Evolutionary conservation across 1,140 invertebrate genomes (phyloP).

Genomic region (Aradophagus sp.): DNA sequence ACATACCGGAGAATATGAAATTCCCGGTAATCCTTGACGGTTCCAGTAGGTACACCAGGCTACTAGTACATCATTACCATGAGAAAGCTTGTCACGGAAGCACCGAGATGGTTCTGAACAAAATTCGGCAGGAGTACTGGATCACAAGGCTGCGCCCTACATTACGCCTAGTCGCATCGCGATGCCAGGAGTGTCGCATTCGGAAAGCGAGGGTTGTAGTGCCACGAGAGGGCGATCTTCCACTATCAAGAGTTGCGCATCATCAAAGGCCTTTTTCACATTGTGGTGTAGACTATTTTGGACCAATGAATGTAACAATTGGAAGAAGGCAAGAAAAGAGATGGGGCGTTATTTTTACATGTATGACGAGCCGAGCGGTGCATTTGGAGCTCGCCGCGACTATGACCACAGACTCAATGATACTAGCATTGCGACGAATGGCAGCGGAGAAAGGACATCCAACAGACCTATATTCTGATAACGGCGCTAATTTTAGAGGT

Average conservation of each 20-base stretch:
- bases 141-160: conserved; percentile 33
- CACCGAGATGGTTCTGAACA: background rate
- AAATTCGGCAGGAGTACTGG: background rate
- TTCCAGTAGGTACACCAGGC: background rate
- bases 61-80: conserved; percentile 26
- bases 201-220: conserved; percentile 15
- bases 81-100: background rate
- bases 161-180: conserved; percentile 9
- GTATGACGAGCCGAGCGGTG: conserved; percentile 27
- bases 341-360: conserved; percentile 57
- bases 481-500: background rate
- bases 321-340: conserved; percentile 31
- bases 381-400: conserved; percentile 9
- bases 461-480: background rate
- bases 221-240: conserved; percentile 62
- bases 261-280: conserved; percentile 5
- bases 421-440: conserved; percentile 60
- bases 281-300: conserved; percentile 22
- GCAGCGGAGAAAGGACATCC: conserved; percentile 34
- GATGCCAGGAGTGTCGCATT: conserved; percentile 35
- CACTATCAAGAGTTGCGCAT: conserved; percentile 35
- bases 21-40: background rate
- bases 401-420: conserved; percentile 50
- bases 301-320: background rate
- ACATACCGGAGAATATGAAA: background rate